Conservation (phyloP, 2,113 vertebrate species). For the Rhinogobius similis region DNA sequence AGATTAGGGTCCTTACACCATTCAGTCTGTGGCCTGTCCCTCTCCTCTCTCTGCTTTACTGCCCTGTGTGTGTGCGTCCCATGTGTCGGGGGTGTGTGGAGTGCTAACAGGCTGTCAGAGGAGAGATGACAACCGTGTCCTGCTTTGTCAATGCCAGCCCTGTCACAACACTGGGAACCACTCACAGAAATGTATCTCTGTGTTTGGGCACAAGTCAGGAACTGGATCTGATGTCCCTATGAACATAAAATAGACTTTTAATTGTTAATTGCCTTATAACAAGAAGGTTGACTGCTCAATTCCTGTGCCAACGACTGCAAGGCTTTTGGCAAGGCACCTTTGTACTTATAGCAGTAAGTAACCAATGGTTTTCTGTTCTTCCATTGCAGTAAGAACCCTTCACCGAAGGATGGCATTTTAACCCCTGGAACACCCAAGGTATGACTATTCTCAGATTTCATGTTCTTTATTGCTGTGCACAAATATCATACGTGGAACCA, state of each 20-base stretch:
- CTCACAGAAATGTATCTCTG: conserved; percentile 83
- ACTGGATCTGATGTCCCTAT: conserved; percentile 20
- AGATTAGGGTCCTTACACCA: conserved; percentile 82
- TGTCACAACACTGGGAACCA: conserved; percentile 77
- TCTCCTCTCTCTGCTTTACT: conserved; percentile 23
- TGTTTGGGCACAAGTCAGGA: conserved; percentile 58
- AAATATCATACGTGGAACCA: not conserved
- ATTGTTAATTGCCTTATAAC: conserved; percentile 76
- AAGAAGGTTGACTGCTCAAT: not conserved
- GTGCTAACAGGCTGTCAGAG: conserved; percentile 81
- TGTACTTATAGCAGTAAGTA: conserved; percentile 82
- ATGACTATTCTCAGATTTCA: conserved; percentile 58
- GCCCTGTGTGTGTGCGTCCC: conserved; percentile 14
- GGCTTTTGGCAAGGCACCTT: not conserved
- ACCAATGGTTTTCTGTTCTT: conserved; percentile 50
- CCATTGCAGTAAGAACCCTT: conserved; percentile 86
- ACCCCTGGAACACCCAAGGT: conserved; percentile 96
- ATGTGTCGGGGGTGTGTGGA: conserved; percentile 54
- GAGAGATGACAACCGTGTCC: conserved; percentile 88
- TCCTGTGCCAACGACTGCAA: not conserved
- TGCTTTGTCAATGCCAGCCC: conserved; percentile 81
- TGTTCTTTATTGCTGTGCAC: not conserved
- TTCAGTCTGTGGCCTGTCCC: conserved; percentile 81
- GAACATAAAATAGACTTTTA: conserved; percentile 66
- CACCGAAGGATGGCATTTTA: conserved; percentile 88